Conservation (phyloP, 2,888 invertebrate species). For the Zootermopsis nevadensis region DNA sequence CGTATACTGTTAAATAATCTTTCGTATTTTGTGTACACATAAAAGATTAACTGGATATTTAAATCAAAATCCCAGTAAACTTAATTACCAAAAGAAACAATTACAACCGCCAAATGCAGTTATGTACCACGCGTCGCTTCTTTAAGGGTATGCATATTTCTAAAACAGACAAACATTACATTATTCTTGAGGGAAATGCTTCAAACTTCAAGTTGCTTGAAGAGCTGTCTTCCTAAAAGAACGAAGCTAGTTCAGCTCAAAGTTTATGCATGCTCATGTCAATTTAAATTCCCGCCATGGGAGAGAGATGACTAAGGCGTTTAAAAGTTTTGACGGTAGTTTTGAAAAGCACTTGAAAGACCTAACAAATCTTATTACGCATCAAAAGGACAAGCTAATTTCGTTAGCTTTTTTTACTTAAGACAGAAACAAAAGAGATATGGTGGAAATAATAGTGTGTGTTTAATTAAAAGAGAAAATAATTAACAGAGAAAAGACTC, state of each 20-base stretch:
- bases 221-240: not conserved
- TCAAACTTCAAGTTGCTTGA: not conserved
- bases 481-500: not conserved
- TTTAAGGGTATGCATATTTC: too few relatives aligned
- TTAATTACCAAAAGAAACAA: too few relatives aligned
- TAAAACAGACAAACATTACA: too few relatives aligned
- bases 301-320: not conserved
- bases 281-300: not conserved
- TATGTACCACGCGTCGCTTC: too few relatives aligned
- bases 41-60: too few relatives aligned
- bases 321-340: not conserved
- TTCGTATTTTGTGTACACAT: too few relatives aligned
- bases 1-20: too few relatives aligned
- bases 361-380: not conserved
- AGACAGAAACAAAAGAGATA: not conserved
- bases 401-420: not conserved
- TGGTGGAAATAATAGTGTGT: not conserved
- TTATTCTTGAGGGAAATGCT: not conserved
- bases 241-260: not conserved
- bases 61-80: too few relatives aligned
- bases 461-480: not conserved
- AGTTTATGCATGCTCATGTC: not conserved
- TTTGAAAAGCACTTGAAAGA: slow-evolving; percentile 6
- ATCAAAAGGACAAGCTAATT: not conserved
- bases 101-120: too few relatives aligned